A percentile compares a stretch with the other conserved stretches of the same genome.
These are phyloP conservation scores for Ditylenchus weischeri DNA, from an alignment of 2,888 invertebrate species.

Conservation along the genomic window DNA sequence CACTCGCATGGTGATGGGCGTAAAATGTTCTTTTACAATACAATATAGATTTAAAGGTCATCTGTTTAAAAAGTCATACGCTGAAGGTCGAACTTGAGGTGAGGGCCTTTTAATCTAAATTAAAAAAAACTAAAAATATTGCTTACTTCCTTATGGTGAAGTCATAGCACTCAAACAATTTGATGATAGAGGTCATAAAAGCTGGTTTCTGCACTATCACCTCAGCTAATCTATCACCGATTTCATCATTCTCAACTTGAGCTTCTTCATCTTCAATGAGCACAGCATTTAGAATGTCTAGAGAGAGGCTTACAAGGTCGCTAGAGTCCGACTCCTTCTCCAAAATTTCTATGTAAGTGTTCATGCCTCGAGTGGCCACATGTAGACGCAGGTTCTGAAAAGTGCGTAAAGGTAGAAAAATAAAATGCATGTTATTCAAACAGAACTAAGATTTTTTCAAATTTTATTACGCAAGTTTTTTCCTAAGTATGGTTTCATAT, in stretches of 20 bases:
- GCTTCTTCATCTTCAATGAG: slow-evolving; percentile 68
- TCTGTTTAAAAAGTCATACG: too few species aligned
- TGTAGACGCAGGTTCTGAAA: slow-evolving; percentile 85
- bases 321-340: slow-evolving; percentile 82
- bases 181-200: slow-evolving; percentile 48
- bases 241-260: slow-evolving; percentile 55
- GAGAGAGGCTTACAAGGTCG: slow-evolving; percentile 84
- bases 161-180: slow-evolving; percentile 45
- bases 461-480: too few species aligned
- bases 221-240: slow-evolving; percentile 63
- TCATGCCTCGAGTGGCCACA: slow-evolving; percentile 89
- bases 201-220: slow-evolving; percentile 57
- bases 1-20: too few species aligned
- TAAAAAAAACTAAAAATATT: neutral
- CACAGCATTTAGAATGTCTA: slow-evolving; percentile 82
- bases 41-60: too few species aligned
- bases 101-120: too few species aligned
- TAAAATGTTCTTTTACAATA: too few species aligned
- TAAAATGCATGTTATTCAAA: too few species aligned
- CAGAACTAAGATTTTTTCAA: too few species aligned
- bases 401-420: too few species aligned
- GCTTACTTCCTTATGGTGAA: slow-evolving; percentile 48
- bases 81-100: too few species aligned
- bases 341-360: slow-evolving; percentile 70
- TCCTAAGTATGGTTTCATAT: too few species aligned